These are phyloP conservation scores for Ornithoptera priamus DNA, from an alignment of 2,888 invertebrate species.

Conservation along the genomic window DNA sequence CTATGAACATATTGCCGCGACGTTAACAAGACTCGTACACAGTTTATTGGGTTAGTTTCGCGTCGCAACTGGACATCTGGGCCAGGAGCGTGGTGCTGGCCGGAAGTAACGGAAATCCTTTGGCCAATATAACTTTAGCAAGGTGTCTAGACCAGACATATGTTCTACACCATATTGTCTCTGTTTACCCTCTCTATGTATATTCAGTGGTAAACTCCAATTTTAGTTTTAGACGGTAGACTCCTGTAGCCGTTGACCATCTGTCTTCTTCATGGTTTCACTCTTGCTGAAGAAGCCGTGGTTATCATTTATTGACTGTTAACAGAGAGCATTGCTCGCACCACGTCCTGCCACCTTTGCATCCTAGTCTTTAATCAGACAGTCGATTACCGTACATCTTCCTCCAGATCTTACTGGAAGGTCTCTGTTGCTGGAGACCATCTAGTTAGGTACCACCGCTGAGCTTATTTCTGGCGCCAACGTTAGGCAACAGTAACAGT, in stretches of 20 bases:
- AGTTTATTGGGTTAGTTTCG: conserved; percentile 40
- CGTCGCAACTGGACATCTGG: conserved; percentile 18
- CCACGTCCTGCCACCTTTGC: no score
- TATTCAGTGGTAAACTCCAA: neutral
- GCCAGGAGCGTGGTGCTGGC: conserved; percentile 1
- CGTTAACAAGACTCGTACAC: conserved; percentile 42
- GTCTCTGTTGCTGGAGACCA: no score
- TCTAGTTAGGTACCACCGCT: no score
- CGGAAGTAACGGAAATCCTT: conserved; percentile 19
- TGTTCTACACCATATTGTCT: conserved; percentile 15
- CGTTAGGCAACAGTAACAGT: no score
- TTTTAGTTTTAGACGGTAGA: neutral
- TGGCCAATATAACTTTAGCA: conserved; percentile 12
- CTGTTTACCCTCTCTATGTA: neutral
- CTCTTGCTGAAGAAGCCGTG: neutral
- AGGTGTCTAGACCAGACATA: neutral
- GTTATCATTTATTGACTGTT: neutral
- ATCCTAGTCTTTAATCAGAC: no score
- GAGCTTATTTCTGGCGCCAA: no score
- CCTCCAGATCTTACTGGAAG: no score
- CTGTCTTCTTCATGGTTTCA: neutral
- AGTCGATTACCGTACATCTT: no score
- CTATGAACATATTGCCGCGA: conserved; percentile 52
- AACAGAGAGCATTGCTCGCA: no score
- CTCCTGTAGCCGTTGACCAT: neutral